Percentiles rank a stretch among this genome's conserved stretches.
phyloP scores from a whole-genome alignment of 2,797 vertebrate species.

The Lithobates pipiens region DNA sequence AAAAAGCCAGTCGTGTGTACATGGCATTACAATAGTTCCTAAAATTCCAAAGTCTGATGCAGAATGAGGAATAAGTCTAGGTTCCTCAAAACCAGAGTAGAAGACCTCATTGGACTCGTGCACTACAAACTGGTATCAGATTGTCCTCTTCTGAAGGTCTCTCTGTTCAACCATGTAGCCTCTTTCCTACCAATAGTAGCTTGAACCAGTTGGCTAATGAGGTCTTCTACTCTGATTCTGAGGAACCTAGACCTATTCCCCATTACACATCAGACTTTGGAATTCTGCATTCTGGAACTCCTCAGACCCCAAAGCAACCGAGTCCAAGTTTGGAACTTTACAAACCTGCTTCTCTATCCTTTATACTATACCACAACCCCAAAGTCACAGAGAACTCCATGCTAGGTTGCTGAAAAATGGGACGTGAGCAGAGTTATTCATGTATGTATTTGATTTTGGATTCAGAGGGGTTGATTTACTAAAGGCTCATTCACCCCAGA shows the following conservation, averaged over 20 bases:
- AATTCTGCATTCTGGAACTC: slow-evolving; percentile 57
- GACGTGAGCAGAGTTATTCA: too few relatives aligned
- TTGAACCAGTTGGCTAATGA: slow-evolving; percentile 67
- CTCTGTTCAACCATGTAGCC: slow-evolving; percentile 26
- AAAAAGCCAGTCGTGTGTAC: too few relatives aligned
- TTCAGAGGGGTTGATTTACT: too few relatives aligned
- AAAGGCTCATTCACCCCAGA: too few relatives aligned
- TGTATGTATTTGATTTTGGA: too few relatives aligned
- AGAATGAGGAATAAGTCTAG: too few relatives aligned
- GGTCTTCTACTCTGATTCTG: slow-evolving; percentile 59
- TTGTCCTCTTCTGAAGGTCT: slow-evolving; percentile 24
- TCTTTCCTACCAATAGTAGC: slow-evolving; percentile 65
- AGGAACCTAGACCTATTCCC: slow-evolving; percentile 60
- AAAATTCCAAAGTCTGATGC: too few relatives aligned
- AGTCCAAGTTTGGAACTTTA: slow-evolving; percentile 69
- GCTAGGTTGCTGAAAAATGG: too few relatives aligned
- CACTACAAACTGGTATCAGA: slow-evolving; percentile 53
- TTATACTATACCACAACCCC: too few relatives aligned
- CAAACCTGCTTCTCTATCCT: slow-evolving; percentile 59
- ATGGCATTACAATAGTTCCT: too few relatives aligned
- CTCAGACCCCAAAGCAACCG: slow-evolving; percentile 74
- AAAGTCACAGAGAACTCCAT: too few relatives aligned
- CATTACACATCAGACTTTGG: slow-evolving; percentile 60
- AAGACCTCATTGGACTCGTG: background rate
- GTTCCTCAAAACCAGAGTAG: too few relatives aligned